Evolutionary conservation across 2,888 invertebrate genomes (phyloP).

Genomic region (Alloscopus bannaensis): DNA sequence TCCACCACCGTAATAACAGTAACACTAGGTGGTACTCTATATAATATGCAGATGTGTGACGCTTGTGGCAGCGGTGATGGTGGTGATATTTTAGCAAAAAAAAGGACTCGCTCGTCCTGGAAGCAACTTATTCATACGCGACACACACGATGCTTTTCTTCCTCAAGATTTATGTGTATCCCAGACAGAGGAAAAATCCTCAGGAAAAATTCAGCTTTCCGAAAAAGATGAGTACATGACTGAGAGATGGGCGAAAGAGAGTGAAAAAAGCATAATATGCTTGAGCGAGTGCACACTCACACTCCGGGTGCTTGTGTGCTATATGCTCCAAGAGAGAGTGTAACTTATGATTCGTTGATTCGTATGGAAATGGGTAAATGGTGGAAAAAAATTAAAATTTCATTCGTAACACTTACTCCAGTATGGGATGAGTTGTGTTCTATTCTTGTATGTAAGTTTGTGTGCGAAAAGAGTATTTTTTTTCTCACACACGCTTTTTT

Average conservation of each 20-base stretch:
- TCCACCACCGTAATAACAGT: too few species aligned
- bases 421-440: constrained; percentile 32
- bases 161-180: constrained; percentile 54
- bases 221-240: constrained; percentile 27
- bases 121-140: constrained; percentile 38
- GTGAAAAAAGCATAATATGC: constrained; percentile 16
- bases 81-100: not conserved
- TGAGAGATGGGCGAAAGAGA: constrained; percentile 14
- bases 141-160: constrained; percentile 37
- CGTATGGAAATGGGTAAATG: constrained; percentile 56
- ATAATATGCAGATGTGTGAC: too few species aligned
- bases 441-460: too few species aligned
- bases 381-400: constrained; percentile 59
- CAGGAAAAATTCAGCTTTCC: constrained; percentile 42
- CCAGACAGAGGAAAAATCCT: constrained; percentile 30
- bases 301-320: not conserved
- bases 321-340: constrained; percentile 11
- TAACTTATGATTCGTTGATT: constrained; percentile 50
- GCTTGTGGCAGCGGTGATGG: not conserved
- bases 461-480: too few species aligned
- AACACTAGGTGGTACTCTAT: too few species aligned
- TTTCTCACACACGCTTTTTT: too few species aligned
- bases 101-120: constrained; percentile 26
- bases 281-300: not conserved
- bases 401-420: constrained; percentile 45